Conservation (phyloP, 92 coral and sea anemone species). For the Pocillopora meandrina region DNA sequence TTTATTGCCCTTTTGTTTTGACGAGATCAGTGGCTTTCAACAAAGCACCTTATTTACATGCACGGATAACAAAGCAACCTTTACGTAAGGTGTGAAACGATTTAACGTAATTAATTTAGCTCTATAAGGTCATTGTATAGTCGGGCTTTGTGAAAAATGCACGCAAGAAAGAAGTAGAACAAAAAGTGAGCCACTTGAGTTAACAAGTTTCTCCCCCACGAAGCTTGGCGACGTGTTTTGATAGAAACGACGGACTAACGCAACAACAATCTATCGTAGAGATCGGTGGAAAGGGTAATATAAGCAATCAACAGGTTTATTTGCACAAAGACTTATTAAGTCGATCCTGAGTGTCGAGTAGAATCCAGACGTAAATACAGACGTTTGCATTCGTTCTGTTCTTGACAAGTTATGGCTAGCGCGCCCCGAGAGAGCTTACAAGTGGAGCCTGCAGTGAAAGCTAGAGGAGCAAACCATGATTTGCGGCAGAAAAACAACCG, state of each 20-base stretch:
- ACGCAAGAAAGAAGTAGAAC: constrained; percentile 25
- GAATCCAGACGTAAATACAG: constrained; percentile 20
- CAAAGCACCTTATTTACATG: constrained; percentile 19
- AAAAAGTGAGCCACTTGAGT: background rate
- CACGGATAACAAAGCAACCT: background rate
- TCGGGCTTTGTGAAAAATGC: constrained; percentile 13
- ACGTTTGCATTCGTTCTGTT: background rate
- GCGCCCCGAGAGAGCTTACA: constrained; percentile 41
- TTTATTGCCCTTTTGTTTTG: background rate
- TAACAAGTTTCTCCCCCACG: background rate
- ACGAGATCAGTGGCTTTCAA: background rate
- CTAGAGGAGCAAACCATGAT: constrained; percentile 59
- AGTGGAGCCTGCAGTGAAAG: constrained; percentile 73
- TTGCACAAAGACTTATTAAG: constrained; percentile 4
- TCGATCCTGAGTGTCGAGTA: background rate
- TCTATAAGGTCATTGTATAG: background rate
- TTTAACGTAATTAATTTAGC: constrained; percentile 16
- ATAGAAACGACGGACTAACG: background rate
- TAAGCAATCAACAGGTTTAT: background rate
- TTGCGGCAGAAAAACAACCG: constrained; percentile 54
- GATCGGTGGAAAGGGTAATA: background rate
- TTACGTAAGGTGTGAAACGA: constrained; percentile 8
- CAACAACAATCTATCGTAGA: background rate
- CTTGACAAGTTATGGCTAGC: constrained; percentile 40
- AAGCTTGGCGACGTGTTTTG: constrained; percentile 7